Percentiles rank a stretch among this genome's conserved stretches.
phyloP scores from a whole-genome alignment of 1,140 invertebrate species.

The Cepaea nemoralis region DNA sequence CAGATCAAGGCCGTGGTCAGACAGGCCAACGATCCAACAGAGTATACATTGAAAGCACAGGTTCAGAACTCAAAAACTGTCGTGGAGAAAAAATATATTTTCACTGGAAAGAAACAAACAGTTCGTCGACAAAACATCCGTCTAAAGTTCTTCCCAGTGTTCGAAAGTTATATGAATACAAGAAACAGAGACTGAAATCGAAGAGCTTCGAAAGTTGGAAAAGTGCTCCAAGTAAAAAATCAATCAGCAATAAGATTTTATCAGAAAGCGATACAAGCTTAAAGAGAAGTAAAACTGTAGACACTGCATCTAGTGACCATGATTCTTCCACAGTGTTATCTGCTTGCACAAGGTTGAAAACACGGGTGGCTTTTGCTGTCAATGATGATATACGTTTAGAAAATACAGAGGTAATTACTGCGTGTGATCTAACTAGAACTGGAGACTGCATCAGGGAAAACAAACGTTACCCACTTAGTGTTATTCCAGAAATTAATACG shows the following conservation, averaged over 20 bases:
- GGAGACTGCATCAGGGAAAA: too few species aligned
- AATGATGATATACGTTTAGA: too few species aligned
- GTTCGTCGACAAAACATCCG: not conserved
- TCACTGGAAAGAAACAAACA: not conserved
- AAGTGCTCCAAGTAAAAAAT: not conserved
- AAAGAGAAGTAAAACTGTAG: not conserved
- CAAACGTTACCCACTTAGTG: too few species aligned
- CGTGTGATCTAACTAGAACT: too few species aligned
- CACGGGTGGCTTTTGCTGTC: not conserved
- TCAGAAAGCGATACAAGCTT: not conserved
- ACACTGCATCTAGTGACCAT: not conserved
- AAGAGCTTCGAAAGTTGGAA: not conserved
- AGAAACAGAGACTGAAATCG: not conserved
- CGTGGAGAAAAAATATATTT: not conserved
- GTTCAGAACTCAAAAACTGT: not conserved
- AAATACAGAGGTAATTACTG: too few species aligned
- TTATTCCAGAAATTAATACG: too few species aligned
- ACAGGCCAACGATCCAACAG: not conserved
- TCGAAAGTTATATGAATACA: not conserved
- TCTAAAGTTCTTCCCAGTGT: not conserved
- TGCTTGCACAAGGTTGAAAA: not conserved
- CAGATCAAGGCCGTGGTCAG: not conserved
- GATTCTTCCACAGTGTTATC: not conserved
- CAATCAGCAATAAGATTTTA: not conserved
- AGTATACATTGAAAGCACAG: not conserved